A percentile compares a stretch with the other conserved stretches of the same genome.
phyloP scores from a whole-genome alignment of 2,888 invertebrate genomes.

The Andrena trimmerana region DNA sequence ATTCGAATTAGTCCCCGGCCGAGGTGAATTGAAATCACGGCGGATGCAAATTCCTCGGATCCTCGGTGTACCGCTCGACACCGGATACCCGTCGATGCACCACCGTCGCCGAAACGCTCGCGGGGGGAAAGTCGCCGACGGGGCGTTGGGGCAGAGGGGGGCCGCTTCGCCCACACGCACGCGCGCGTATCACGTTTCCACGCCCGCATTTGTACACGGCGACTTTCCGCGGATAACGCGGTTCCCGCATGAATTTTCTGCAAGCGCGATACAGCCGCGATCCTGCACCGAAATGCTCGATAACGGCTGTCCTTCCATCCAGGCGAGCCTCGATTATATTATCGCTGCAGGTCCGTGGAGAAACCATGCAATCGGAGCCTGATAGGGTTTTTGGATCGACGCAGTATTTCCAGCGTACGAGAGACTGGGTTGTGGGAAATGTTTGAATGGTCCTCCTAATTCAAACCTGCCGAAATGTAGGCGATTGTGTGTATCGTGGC shows the following conservation, averaged over 20 bases:
- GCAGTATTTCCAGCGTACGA: too few relatives aligned
- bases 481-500: background rate
- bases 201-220: conserved; percentile 66
- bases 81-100: conserved; percentile 26
- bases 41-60: conserved; percentile 60
- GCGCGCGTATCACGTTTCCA: conserved; percentile 69
- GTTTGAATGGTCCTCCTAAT: too few relatives aligned
- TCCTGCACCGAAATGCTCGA: background rate
- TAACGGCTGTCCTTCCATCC: background rate
- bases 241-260: conserved; percentile 25
- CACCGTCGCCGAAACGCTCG: background rate
- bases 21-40: conserved; percentile 55
- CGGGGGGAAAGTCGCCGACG: background rate
- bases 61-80: conserved; percentile 10
- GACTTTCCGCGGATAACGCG: conserved; percentile 47
- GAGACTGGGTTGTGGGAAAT: too few relatives aligned
- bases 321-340: background rate
- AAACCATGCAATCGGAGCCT: too few relatives aligned
- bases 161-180: conserved; percentile 60
- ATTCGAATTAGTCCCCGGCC: conserved; percentile 58
- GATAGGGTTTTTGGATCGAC: too few relatives aligned
- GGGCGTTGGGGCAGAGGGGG: conserved; percentile 29
- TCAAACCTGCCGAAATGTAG: too few relatives aligned
- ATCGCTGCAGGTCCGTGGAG: too few relatives aligned
- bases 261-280: conserved; percentile 1